These are phyloP conservation scores for Macroramphosus scolopax DNA, from an alignment of 2,797 vertebrate genomes.

Conservation along the genomic window DNA sequence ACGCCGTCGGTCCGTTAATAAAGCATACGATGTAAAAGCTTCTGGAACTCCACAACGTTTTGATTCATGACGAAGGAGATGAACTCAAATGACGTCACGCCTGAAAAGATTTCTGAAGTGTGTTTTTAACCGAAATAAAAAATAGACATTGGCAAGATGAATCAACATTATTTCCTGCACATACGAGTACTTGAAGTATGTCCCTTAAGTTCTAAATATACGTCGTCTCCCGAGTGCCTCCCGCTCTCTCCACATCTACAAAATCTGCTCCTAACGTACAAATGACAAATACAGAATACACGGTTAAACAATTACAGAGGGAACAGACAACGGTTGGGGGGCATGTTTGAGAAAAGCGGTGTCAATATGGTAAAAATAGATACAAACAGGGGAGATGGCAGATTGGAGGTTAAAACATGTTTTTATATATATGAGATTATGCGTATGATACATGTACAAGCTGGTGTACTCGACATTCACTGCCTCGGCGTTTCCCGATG, in stretches of 20 bases:
- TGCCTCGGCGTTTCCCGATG: slow-evolving; percentile 56
- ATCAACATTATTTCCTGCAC: slow-evolving; percentile 25
- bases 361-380: slow-evolving; percentile 52
- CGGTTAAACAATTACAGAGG: slow-evolving; percentile 61
- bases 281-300: slow-evolving; percentile 48
- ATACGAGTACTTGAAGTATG: slow-evolving; percentile 35
- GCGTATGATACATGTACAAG: slow-evolving; percentile 58
- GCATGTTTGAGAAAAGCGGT: slow-evolving; percentile 61
- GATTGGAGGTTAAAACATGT: slow-evolving; percentile 47
- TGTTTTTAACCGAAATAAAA: slow-evolving; percentile 4
- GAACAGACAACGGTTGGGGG: slow-evolving; percentile 60
- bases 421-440: slow-evolving; percentile 57
- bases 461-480: slow-evolving; percentile 62
- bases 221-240: slow-evolving; percentile 44
- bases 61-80: slow-evolving; percentile 39
- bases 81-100: slow-evolving; percentile 34
- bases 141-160: slow-evolving; percentile 29
- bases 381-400: slow-evolving; percentile 26
- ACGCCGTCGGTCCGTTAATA: slow-evolving; percentile 58
- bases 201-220: slow-evolving; percentile 48
- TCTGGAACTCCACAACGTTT: slow-evolving; percentile 36
- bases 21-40: slow-evolving; percentile 43
- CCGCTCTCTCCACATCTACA: slow-evolving; percentile 38
- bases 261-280: slow-evolving; percentile 55
- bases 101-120: slow-evolving; percentile 8